Evolutionary conservation across 2,888 invertebrate species (phyloP).

Genomic region (Liodrosophila aerea): DNA sequence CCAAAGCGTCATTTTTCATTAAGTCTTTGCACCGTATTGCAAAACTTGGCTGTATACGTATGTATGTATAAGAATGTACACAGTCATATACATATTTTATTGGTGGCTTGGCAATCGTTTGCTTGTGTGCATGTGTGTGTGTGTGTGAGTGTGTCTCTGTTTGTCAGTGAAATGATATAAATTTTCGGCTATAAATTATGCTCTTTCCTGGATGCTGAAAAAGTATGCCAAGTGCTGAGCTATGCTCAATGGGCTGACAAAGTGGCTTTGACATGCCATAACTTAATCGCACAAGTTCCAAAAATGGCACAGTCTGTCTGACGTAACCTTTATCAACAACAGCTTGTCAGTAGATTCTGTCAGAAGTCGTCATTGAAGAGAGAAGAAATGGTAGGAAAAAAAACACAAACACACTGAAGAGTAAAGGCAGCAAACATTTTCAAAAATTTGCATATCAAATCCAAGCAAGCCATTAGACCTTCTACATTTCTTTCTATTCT

Average conservation of each 20-base stretch:
- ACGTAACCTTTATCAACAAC: slow-evolving; percentile 49
- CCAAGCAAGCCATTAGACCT: slow-evolving; percentile 16
- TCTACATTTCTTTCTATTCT: background rate
- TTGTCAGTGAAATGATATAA: slow-evolving; percentile 38
- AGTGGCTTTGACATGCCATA: slow-evolving; percentile 49
- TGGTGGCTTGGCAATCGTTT: slow-evolving; percentile 49
- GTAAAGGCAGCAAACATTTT: slow-evolving; percentile 2
- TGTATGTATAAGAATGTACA: background rate
- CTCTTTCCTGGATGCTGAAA: slow-evolving; percentile 1
- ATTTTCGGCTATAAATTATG: slow-evolving; percentile 59
- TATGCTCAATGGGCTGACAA: slow-evolving; percentile 52
- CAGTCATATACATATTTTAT: slow-evolving; percentile 36
- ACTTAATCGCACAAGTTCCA: slow-evolving; percentile 39
- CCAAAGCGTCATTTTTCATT: slow-evolving; percentile 61
- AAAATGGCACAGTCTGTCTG: slow-evolving; percentile 13
- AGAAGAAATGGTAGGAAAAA: no score
- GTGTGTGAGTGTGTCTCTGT: slow-evolving; percentile 12
- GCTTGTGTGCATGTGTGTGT: slow-evolving; percentile 7
- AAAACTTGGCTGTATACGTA: slow-evolving; percentile 33
- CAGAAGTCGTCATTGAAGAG: slow-evolving; percentile 26
- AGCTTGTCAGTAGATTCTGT: slow-evolving; percentile 32
- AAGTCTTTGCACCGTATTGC: slow-evolving; percentile 61
- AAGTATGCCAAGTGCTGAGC: no score
- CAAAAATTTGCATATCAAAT: slow-evolving; percentile 46
- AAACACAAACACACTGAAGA: background rate